Percentiles rank a stretch among this genome's conserved stretches.
Conservation (phyloP, 2,797 vertebrate species). For the Neostethus bicornis region DNA sequence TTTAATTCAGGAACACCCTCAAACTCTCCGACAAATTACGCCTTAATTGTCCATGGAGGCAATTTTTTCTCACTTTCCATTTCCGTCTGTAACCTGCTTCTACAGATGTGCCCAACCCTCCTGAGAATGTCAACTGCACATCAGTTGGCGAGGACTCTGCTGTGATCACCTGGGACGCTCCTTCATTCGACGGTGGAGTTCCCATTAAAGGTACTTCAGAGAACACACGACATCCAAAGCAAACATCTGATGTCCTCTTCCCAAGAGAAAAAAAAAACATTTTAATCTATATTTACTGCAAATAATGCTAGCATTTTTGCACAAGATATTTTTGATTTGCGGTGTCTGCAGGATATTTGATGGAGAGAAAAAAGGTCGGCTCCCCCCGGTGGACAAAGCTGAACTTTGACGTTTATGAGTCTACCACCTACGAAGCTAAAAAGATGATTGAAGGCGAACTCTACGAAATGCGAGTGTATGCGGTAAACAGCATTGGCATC, state of each 20-base stretch:
- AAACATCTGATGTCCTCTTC: constrained; percentile 53
- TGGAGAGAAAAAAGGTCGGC: constrained; percentile 89
- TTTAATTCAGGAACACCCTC: background rate
- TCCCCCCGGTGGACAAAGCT: constrained; percentile 89
- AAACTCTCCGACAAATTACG: background rate
- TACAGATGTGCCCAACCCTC: constrained; percentile 88
- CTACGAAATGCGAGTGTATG: constrained; percentile 91
- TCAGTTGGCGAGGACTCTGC: constrained; percentile 88
- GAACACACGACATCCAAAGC: constrained; percentile 18
- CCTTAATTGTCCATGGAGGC: constrained; percentile 8
- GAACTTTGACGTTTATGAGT: constrained; percentile 87
- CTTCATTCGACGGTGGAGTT: constrained; percentile 85
- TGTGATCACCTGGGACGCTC: constrained; percentile 84
- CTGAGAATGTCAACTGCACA: constrained; percentile 83
- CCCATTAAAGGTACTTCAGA: constrained; percentile 81
- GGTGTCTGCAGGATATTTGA: constrained; percentile 82
- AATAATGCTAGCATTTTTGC: background rate
- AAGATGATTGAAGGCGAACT: constrained; percentile 91
- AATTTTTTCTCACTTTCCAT: constrained; percentile 16
- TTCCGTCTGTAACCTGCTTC: constrained; percentile 42
- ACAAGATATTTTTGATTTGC: background rate
- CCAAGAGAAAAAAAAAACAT: constrained; percentile 39
- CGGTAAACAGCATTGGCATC: constrained; percentile 87
- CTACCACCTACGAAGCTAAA: constrained; percentile 84
- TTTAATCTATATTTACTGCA: constrained; percentile 28